Percentiles rank a stretch among this genome's conserved stretches.
These are phyloP conservation scores for Salvelinus alpinus DNA, from an alignment of 2,113 vertebrate species.

Conservation along the genomic window DNA sequence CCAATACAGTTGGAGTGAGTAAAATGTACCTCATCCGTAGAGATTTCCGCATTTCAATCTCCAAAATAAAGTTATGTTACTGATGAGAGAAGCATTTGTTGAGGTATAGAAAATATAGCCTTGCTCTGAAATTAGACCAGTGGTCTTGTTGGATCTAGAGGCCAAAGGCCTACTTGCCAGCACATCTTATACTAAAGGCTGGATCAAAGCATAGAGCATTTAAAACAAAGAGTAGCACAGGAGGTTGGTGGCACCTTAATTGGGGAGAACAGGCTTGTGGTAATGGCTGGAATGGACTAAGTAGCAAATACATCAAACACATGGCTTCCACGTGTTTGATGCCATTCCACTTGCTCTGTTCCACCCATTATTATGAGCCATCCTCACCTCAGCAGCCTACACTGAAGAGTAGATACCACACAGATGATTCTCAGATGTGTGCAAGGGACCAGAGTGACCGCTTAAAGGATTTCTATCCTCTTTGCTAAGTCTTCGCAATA, in stretches of 20 bases:
- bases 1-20: not conserved
- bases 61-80: not conserved
- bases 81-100: too few species aligned
- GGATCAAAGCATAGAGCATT: constrained; percentile 61
- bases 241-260: too few species aligned
- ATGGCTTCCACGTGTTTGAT: too few species aligned
- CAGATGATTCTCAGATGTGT: constrained; percentile 75
- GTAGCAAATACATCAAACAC: too few species aligned
- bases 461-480: constrained; percentile 65
- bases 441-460: constrained; percentile 52
- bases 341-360: too few species aligned
- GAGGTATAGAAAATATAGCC: not conserved
- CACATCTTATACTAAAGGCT: constrained; percentile 47
- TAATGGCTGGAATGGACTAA: too few species aligned
- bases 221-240: constrained; percentile 53
- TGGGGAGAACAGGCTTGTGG: too few species aligned
- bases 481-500: constrained; percentile 56
- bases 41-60: not conserved
- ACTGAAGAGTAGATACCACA: constrained; percentile 30
- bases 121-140: not conserved
- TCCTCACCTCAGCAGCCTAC: too few species aligned
- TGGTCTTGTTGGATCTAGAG: constrained; percentile 9
- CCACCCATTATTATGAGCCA: too few species aligned
- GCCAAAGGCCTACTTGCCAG: constrained; percentile 34
- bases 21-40: not conserved